Base-by-base conservation (phyloP, 2,888 invertebrate species). In the Pediacus dermestoides region DNA sequence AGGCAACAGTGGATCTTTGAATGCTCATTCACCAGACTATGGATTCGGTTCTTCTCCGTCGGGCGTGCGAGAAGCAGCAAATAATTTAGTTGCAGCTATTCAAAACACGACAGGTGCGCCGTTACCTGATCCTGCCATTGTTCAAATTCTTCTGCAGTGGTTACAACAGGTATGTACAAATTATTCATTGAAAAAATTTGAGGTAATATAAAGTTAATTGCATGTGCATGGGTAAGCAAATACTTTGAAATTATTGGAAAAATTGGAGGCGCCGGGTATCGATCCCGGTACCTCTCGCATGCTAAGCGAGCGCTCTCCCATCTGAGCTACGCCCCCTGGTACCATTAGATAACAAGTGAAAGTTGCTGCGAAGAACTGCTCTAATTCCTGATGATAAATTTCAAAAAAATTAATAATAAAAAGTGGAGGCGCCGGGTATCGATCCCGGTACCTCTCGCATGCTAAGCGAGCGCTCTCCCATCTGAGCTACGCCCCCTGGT, bases 141-240 rank as follows among this genome's bases (percentile, higher is more conserved):
- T 76, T 50, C 79, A 80, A 63, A 75, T 80, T 44, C 76, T 85
- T 46, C 65, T 82, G 38, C 73, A 80, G 37, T 85, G 85, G 85
- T 71, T 85, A 50, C 78, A 63, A 57, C 66, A 68, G 67, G 68
- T 68, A 51, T n/a, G n/a, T n/a, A n/a, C n/a, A n/a, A n/a, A n/a
- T n/a, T n/a, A n/a, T n/a, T n/a, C n/a, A n/a, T n/a, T n/a, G n/a
- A n/a, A n/a, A n/a, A n/a, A n/a, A n/a, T n/a, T n/a, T n/a, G n/a
- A n/a, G n/a, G n/a, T n/a, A n/a, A n/a, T n/a, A n/a, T n/a, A n/a
- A n/a, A n/a, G n/a, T n/a, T n/a, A n/a, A n/a, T n/a, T n/a, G n/a
- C n/a, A n/a, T n/a, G n/a, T n/a, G n/a, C n/a, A n/a, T n/a, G n/a
- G n/a, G n/a, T n/a, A n/a, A n/a, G n/a, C n/a, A n/a, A n/a, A n/a